A percentile compares a stretch with the other conserved stretches of the same genome.
phyloP scores from a whole-genome alignment of 35 echinoderm and acorn worm species.

The Chiridota heheva region DNA sequence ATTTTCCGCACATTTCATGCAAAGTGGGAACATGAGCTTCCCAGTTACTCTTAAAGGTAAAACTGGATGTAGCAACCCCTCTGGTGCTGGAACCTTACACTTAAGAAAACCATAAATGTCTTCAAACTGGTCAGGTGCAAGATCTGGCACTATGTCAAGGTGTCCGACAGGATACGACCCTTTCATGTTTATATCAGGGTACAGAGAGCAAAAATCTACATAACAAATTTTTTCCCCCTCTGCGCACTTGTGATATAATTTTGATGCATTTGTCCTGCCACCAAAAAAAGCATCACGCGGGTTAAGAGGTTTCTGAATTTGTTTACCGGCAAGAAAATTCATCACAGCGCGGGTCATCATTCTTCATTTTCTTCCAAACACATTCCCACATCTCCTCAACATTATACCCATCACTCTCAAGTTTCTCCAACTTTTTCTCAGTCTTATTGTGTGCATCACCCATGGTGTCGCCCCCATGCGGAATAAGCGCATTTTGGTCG shows the following conservation, averaged over 20 bases:
- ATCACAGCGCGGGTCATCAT: too few relatives aligned
- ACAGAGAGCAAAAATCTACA: conserved; percentile 63
- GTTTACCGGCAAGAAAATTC: too few relatives aligned
- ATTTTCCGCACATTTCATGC: not conserved
- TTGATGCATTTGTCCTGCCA: conserved; percentile 50
- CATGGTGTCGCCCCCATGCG: not conserved
- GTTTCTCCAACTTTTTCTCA: not conserved
- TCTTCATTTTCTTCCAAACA: not conserved
- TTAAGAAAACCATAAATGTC: not conserved
- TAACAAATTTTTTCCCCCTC: conserved; percentile 56
- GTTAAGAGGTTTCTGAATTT: too few relatives aligned
- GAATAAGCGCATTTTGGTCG: conserved; percentile 8
- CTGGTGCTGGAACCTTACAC: not conserved
- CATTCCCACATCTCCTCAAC: conserved; percentile 17
- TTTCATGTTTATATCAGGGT: conserved; percentile 42
- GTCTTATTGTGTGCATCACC: not conserved
- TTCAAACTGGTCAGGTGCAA: too few relatives aligned
- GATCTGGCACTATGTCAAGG: conserved; percentile 11
- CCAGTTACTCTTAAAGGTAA: not conserved
- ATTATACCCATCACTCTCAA: not conserved
- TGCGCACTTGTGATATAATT: conserved; percentile 42
- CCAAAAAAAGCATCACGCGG: conserved; percentile 67
- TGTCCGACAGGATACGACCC: conserved; percentile 24
- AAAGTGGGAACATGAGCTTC: conserved; percentile 8
- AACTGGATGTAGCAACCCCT: conserved; percentile 2